phyloP scores from a whole-genome alignment of 2,113 vertebrate genomes.

The Bagarius yarrelli region DNA sequence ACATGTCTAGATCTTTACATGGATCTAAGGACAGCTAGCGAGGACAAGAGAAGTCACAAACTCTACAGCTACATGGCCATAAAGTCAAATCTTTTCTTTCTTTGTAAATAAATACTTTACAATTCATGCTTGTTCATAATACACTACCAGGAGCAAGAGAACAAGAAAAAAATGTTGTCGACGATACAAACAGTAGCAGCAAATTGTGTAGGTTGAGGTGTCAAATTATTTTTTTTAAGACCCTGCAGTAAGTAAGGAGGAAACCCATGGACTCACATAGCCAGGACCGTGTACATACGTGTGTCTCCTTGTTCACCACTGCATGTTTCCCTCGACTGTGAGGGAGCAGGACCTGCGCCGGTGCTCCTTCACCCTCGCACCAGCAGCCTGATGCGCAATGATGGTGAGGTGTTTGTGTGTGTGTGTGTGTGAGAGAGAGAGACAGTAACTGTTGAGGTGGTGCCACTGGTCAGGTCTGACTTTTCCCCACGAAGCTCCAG shows the following conservation, averaged over 20 bases:
- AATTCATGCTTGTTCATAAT: constrained; percentile 94
- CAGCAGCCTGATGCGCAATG: background rate
- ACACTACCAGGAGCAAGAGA: constrained; percentile 85
- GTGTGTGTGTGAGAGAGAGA: background rate
- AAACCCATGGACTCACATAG: constrained; percentile 67
- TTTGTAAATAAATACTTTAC: constrained; percentile 97
- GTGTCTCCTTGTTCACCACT: constrained; percentile 1
- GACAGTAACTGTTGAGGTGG: constrained; percentile 14
- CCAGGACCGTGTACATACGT: background rate
- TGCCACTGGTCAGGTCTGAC: constrained; percentile 19
- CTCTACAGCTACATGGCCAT: constrained; percentile 89
- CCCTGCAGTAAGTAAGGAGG: constrained; percentile 81
- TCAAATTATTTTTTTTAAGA: constrained; percentile 68
- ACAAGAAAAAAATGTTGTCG: constrained; percentile 78
- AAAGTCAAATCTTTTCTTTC: constrained; percentile 74
- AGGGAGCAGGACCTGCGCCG: background rate
- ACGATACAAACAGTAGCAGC: constrained; percentile 93
- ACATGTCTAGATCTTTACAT: constrained; percentile 78
- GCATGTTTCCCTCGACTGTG: background rate
- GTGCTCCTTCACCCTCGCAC: background rate
- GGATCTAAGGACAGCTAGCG: constrained; percentile 82
- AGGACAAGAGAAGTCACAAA: constrained; percentile 85
- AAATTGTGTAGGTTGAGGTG: constrained; percentile 83
- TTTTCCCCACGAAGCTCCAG: constrained; percentile 33
- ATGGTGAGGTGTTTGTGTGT: background rate